Evolutionary conservation across 2,113 vertebrate species (phyloP), one percentile per base, ranked within the genome.

Genomic region (Aix galericulata): DNA sequence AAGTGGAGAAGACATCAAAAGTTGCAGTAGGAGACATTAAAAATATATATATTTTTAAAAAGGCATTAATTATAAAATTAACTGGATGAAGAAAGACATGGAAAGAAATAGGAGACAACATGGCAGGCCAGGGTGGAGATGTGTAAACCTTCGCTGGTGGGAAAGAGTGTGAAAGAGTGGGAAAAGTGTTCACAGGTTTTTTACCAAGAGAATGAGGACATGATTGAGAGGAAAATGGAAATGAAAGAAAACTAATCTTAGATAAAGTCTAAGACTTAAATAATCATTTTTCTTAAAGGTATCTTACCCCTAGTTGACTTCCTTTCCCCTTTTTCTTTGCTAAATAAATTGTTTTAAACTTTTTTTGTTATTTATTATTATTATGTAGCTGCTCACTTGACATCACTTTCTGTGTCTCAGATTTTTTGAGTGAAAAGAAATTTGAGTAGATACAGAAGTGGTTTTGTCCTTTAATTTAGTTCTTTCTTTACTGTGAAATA

Each of bases 401-500:
- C 75, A 42, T 82, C 50, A 38, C 38, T 82, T 87, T 66, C 48
- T 81, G 8, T 63, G 58, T 75, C 73, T 88, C 13, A 56, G 42
- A 60, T 17, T 44, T 71, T 73, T 55, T 60, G 26, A 90, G 40
- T 29, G 75, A 17, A 27, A 73, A 78, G 56, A 91, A 68, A 40
- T 86, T 64, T 32, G 48, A 60, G 9, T 56, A 42, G 40, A 75
- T 77, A 58, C 2, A 58, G 44, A 82, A 86, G 14, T 76, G 29
- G 25, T 9, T 91, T 81, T 91, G 38, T 66, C 34, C 89, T 89
- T 82, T 82, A 83, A 93, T 86, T 91, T 82, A 66, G 23, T 5
- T 62, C 22, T 44, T 91, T 56, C 42, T 85, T 92, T 87, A 90
- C 73, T 75, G 32, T 93, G 42, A 88, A 96, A 44, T 73, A 86